A percentile compares a stretch with the other conserved stretches of the same genome.
These are phyloP conservation scores for Andrena trimmerana DNA, from an alignment of 2,888 invertebrate species.

Conservation along the genomic window DNA sequence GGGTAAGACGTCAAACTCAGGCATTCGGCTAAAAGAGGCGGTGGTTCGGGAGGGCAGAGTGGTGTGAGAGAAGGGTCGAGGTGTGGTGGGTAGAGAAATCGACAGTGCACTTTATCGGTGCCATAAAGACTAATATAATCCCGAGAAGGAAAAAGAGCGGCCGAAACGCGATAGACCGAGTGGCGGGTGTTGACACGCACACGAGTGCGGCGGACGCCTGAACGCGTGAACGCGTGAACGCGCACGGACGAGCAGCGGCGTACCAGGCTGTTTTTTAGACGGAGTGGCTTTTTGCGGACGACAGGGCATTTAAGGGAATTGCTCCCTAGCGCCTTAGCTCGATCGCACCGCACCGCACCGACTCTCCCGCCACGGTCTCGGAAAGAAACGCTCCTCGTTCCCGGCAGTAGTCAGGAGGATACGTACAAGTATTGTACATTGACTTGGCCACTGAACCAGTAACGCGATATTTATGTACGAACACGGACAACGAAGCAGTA, in stretches of 20 bases:
- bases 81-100: slow-evolving; percentile 67
- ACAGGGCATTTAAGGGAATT: slow-evolving; percentile 84
- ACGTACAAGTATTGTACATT: too few relatives aligned
- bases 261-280: slow-evolving; percentile 80
- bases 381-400: slow-evolving; percentile 24
- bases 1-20: slow-evolving; percentile 56
- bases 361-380: neutral
- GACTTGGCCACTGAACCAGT: too few relatives aligned
- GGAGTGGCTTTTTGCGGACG: slow-evolving; percentile 83
- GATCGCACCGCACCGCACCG: slow-evolving; percentile 2
- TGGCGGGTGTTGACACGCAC: slow-evolving; percentile 72
- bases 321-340: slow-evolving; percentile 80
- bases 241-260: slow-evolving; percentile 51
- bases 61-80: slow-evolving; percentile 27
- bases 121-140: slow-evolving; percentile 83
- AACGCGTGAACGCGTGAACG: slow-evolving; percentile 12
- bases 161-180: slow-evolving; percentile 60
- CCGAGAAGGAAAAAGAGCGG: slow-evolving; percentile 69
- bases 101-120: slow-evolving; percentile 81
- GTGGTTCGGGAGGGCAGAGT: slow-evolving; percentile 18
- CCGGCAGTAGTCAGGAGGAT: too few relatives aligned
- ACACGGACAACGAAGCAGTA: too few relatives aligned
- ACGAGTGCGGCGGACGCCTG: slow-evolving; percentile 50
- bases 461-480: neutral
- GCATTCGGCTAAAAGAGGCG: slow-evolving; percentile 44